Evolutionary conservation across 2,888 invertebrate genomes (phyloP).

Genomic region (Conus canariensis): DNA sequence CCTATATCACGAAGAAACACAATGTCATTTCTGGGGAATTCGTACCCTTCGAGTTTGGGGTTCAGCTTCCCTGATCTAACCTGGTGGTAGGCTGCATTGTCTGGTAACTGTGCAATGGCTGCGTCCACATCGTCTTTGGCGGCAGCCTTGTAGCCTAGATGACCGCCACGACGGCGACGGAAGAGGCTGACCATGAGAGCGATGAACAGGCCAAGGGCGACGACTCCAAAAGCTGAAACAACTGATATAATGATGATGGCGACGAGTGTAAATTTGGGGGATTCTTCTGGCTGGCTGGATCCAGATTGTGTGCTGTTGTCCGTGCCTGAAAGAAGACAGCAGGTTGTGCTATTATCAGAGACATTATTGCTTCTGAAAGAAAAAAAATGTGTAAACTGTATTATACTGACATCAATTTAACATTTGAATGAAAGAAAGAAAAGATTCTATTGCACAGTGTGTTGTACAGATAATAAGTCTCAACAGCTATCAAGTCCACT

Average conservation of each 20-base stretch:
- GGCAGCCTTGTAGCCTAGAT: constrained; percentile 82
- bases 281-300: not conserved
- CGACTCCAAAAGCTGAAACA: constrained; percentile 53
- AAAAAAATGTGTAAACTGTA: not conserved
- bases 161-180: constrained; percentile 76
- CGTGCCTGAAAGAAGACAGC: constrained; percentile 7
- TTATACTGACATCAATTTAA: not conserved
- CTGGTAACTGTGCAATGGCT: constrained; percentile 92
- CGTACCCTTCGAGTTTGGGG: constrained; percentile 94
- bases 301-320: constrained; percentile 19
- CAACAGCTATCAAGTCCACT: too few species aligned
- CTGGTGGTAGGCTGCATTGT: constrained; percentile 86
- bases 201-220: constrained; percentile 59
- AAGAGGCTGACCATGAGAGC: constrained; percentile 60
- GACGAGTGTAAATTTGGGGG: constrained; percentile 37
- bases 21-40: constrained; percentile 96
- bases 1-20: constrained; percentile 96
- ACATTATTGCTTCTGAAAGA: not conserved
- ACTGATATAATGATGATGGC: constrained; percentile 63
- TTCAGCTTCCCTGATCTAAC: constrained; percentile 81
- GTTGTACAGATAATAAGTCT: too few species aligned
- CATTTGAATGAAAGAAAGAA: too few species aligned
- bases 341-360: not conserved
- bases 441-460: too few species aligned
- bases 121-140: constrained; percentile 86